phyloP scores from a whole-genome alignment of 1,140 invertebrate species.

The Bombus waltoni region DNA sequence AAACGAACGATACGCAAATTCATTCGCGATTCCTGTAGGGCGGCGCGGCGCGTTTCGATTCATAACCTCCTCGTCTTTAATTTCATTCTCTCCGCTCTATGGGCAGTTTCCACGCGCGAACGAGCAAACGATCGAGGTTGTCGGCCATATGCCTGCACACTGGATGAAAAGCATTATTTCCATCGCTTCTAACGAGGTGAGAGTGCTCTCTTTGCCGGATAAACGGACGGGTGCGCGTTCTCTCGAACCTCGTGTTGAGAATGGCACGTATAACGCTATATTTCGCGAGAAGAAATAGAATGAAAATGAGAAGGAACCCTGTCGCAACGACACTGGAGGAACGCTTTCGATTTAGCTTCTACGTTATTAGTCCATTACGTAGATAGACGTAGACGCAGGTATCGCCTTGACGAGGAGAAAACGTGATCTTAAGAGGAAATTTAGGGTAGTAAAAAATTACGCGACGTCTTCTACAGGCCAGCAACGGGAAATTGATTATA shows the following conservation, averaged over 20 bases:
- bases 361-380: neutral
- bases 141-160: slow-evolving; percentile 32
- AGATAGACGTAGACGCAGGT: neutral
- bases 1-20: slow-evolving; percentile 4
- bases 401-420: neutral
- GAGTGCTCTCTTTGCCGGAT: slow-evolving; percentile 5
- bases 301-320: neutral
- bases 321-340: neutral
- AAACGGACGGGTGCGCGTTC: slow-evolving; percentile 20
- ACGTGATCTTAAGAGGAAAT: slow-evolving; percentile 11
- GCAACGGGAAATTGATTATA: slow-evolving; percentile 53
- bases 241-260: slow-evolving; percentile 9
- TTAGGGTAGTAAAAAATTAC: slow-evolving; percentile 48
- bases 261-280: slow-evolving; percentile 21
- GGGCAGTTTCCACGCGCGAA: slow-evolving; percentile 43
- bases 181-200: slow-evolving; percentile 30
- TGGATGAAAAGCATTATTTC: slow-evolving; percentile 60
- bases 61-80: slow-evolving; percentile 48
- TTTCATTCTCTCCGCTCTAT: slow-evolving; percentile 38
- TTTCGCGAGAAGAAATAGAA: neutral
- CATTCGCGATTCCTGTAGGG: neutral
- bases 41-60: neutral
- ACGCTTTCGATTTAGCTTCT: neutral
- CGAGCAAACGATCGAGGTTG: slow-evolving; percentile 46
- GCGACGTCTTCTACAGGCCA: slow-evolving; percentile 38